These are phyloP conservation scores for Drosophila athabasca DNA, from an alignment of 1,140 invertebrate species.

Conservation along the genomic window DNA sequence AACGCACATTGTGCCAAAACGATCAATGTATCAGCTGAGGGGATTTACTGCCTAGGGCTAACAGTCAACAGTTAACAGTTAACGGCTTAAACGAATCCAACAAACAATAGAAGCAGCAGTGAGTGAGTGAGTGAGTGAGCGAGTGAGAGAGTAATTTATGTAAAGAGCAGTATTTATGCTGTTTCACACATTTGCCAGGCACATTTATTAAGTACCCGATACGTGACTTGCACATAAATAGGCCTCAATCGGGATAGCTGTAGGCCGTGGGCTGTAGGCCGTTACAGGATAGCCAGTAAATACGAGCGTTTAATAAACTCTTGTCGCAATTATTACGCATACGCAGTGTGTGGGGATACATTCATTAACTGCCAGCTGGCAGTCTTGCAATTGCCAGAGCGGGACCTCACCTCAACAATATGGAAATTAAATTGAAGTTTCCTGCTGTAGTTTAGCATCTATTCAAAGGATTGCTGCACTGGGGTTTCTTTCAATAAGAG, in stretches of 20 bases:
- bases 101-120: conserved; percentile 36
- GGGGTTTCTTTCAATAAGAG: too few relatives aligned
- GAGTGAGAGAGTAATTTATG: conserved; percentile 37
- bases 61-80: conserved; percentile 42
- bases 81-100: conserved; percentile 41
- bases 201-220: conserved; percentile 60
- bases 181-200: conserved; percentile 56
- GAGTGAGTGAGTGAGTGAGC: too few relatives aligned
- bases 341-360: conserved; percentile 33
- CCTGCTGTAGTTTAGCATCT: too few relatives aligned
- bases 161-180: conserved; percentile 57
- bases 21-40: conserved; percentile 23
- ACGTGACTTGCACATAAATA: conserved; percentile 61
- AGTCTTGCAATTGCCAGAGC: not conserved
- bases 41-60: conserved; percentile 26
- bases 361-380: conserved; percentile 51
- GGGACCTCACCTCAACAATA: too few relatives aligned
- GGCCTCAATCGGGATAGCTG: conserved; percentile 24
- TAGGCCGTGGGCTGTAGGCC: not conserved
- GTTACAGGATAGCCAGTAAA: conserved; percentile 35
- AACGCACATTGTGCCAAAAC: conserved; percentile 10
- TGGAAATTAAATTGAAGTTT: not conserved
- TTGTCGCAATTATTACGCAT: conserved; percentile 55
- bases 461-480: too few relatives aligned
- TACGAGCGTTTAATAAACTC: conserved; percentile 63